Conservation (phyloP, 2,113 vertebrate species). For the human region DNA sequence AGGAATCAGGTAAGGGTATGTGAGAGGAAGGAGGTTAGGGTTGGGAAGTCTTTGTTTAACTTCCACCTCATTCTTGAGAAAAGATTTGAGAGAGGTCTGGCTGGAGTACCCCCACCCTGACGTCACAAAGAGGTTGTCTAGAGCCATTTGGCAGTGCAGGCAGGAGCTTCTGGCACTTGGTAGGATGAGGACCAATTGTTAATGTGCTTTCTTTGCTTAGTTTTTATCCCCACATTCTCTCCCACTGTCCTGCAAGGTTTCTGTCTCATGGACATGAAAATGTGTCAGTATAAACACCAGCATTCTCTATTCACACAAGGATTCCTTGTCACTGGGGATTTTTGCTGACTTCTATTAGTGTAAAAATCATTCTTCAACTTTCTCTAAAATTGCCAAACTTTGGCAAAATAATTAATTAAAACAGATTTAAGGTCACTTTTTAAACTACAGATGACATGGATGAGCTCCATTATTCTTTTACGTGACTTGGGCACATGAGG, state of each 20-base stretch:
- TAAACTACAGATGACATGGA: background rate
- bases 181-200: rapidly evolving
- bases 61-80: background rate
- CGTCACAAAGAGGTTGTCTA: background rate
- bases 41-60: background rate
- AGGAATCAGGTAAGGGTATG: background rate
- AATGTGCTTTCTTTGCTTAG: background rate
- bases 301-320: background rate
- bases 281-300: too few relatives aligned
- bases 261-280: background rate
- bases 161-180: rapidly evolving
- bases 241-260: background rate
- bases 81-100: background rate
- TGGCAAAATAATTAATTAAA: background rate
- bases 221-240: background rate
- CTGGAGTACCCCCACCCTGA: background rate
- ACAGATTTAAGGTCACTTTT: background rate
- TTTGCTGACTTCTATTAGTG: background rate
- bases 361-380: background rate
- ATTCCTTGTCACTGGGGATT: background rate
- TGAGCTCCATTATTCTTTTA: background rate
- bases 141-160: rapidly evolving
- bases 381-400: background rate
- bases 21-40: rapidly evolving
- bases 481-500: background rate